These are phyloP conservation scores for Deroptyus accipitrinus DNA, from an alignment of 2,113 vertebrate genomes.

Conservation along the genomic window DNA sequence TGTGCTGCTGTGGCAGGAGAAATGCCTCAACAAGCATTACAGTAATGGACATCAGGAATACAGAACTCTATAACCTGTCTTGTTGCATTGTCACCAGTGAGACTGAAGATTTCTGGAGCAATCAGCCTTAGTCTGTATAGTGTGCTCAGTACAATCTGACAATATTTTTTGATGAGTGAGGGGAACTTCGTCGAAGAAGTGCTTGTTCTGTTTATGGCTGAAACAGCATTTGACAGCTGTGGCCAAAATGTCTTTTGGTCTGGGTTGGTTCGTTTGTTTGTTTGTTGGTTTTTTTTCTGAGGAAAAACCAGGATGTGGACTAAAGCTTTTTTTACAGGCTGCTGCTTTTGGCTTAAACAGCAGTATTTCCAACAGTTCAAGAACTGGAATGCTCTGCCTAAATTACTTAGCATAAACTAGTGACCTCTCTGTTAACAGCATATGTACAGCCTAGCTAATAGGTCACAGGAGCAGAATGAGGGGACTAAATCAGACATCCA, in stretches of 20 bases:
- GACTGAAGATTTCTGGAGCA: neutral
- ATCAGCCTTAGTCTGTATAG: neutral
- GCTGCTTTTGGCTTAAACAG: neutral
- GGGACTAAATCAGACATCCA: slow-evolving; percentile 24
- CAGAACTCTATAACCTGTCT: neutral
- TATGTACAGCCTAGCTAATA: slow-evolving; percentile 16
- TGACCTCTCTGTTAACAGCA: slow-evolving; percentile 5
- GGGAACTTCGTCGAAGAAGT: neutral
- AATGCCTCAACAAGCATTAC: neutral
- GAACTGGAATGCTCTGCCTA: neutral
- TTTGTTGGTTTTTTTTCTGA: neutral
- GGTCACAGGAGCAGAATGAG: slow-evolving; percentile 31
- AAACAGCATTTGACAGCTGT: neutral
- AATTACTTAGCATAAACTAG: neutral
- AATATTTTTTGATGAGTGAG: neutral
- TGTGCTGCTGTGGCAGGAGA: neutral
- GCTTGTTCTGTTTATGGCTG: neutral
- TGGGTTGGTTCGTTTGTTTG: neutral
- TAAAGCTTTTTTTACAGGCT: neutral
- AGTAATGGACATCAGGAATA: neutral
- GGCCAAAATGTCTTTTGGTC: neutral
- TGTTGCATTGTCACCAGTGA: neutral
- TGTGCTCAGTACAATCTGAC: neutral
- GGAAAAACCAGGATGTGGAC: neutral
- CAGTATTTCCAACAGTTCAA: neutral